These are phyloP conservation scores for Cebidichthys violaceus DNA, from an alignment of 2,113 vertebrate genomes.

Conservation along the genomic window DNA sequence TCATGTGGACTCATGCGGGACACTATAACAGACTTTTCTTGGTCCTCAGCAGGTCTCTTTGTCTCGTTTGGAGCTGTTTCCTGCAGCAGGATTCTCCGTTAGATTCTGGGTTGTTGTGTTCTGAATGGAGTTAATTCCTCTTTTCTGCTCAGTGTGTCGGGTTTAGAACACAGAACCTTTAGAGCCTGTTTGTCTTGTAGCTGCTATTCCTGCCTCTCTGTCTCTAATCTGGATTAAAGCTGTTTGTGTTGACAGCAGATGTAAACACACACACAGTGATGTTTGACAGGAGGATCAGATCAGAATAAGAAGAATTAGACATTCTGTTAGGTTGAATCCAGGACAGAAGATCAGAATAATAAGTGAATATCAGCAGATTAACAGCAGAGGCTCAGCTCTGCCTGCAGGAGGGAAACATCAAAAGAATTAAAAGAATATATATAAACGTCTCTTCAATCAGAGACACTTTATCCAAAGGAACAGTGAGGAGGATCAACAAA, in stretches of 20 bases:
- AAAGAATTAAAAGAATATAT: too few relatives aligned
- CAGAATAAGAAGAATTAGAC: slow-evolving; percentile 39
- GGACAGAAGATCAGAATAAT: slow-evolving; percentile 37
- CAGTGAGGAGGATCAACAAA: too few relatives aligned
- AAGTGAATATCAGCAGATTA: slow-evolving; percentile 48
- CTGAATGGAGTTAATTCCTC: slow-evolving; percentile 53
- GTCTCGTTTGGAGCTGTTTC: slow-evolving; percentile 2
- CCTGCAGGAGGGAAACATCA: slow-evolving; percentile 24
- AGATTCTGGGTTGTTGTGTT: slow-evolving; percentile 20
- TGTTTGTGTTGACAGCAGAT: slow-evolving; percentile 39
- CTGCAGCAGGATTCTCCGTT: slow-evolving; percentile 3
- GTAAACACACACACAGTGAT: slow-evolving; percentile 43
- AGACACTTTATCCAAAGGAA: too few relatives aligned
- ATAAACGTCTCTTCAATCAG: too few relatives aligned
- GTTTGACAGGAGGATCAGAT: slow-evolving; percentile 46
- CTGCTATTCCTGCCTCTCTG: slow-evolving; percentile 44
- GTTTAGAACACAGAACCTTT: too few relatives aligned
- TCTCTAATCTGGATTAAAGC: slow-evolving; percentile 63
- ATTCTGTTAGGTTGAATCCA: slow-evolving; percentile 31
- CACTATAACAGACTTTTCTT: neutral
- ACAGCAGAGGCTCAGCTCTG: neutral
- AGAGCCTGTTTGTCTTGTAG: neutral
- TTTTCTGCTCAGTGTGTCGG: slow-evolving; percentile 21
- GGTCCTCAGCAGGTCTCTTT: neutral
- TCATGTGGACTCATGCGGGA: neutral